phyloP scores from a whole-genome alignment of 2,113 vertebrate species.

The Pica pica region DNA sequence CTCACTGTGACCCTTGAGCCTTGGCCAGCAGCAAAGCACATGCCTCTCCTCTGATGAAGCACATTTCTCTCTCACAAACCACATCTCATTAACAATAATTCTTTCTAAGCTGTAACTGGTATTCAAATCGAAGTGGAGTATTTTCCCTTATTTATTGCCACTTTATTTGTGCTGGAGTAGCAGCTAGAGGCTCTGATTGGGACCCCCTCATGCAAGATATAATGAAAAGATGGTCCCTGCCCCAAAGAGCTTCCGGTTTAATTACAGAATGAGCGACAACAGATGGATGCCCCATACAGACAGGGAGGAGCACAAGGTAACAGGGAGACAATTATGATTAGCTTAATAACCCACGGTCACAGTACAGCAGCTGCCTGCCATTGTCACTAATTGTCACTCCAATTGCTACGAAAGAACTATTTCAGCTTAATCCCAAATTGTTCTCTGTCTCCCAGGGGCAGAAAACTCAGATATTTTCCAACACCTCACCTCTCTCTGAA shows the following conservation, averaged over 20 bases:
- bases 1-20: rapidly evolving
- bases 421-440: background rate
- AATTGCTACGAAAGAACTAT: background rate
- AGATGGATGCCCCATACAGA: slow-evolving; percentile 63
- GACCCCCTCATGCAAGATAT: slow-evolving; percentile 14
- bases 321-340: slow-evolving; percentile 62
- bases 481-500: background rate
- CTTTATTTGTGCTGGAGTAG: slow-evolving; percentile 18
- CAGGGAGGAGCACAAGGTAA: slow-evolving; percentile 52
- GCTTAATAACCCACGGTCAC: slow-evolving; percentile 40
- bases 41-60: background rate
- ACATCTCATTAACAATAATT: background rate
- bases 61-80: background rate
- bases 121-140: background rate
- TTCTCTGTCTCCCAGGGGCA: background rate
- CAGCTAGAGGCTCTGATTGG: slow-evolving; percentile 24
- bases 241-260: slow-evolving; percentile 55
- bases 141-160: slow-evolving; percentile 30
- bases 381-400: slow-evolving; percentile 54
- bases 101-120: background rate
- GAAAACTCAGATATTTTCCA: background rate
- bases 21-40: background rate
- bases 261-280: slow-evolving; percentile 44
- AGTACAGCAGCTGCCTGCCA: slow-evolving; percentile 57
- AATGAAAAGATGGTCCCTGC: slow-evolving; percentile 48